Evolutionary conservation across 2,113 vertebrate species (phyloP).

Genomic region (Chaetops frenatus): DNA sequence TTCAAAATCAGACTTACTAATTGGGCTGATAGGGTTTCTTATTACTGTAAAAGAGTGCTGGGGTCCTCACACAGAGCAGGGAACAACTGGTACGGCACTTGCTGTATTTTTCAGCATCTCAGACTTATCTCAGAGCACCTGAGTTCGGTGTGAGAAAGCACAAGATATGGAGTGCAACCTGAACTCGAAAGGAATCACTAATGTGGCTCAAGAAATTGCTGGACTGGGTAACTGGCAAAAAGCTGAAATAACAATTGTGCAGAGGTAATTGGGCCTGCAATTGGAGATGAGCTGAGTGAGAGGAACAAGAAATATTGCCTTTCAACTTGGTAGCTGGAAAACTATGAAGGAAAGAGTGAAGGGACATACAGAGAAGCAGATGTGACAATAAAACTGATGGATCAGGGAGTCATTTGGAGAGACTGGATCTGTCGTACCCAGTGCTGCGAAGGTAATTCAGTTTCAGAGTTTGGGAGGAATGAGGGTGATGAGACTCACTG

Average conservation of each 20-base stretch:
- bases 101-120: not conserved
- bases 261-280: conserved; percentile 23
- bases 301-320: not conserved
- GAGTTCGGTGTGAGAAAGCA: not conserved
- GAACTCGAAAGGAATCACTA: not conserved
- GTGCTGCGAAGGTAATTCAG: not conserved
- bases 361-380: not conserved
- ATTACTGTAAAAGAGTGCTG: not conserved
- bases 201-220: conserved; percentile 22
- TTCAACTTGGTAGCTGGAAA: not conserved
- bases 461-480: not conserved
- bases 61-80: not conserved
- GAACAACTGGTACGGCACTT: not conserved
- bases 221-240: not conserved
- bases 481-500: not conserved
- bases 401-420: not conserved
- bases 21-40: not conserved
- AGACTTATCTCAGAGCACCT: not conserved
- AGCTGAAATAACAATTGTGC: conserved; percentile 18
- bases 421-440: not conserved
- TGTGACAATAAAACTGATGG: not conserved
- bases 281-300: not conserved
- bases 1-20: not conserved
- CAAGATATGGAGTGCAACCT: not conserved
- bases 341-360: not conserved